A percentile compares a stretch with the other conserved stretches of the same genome.
phyloP scores from a whole-genome alignment of 2,113 vertebrate species.

The Epinephelus lanceolatus region DNA sequence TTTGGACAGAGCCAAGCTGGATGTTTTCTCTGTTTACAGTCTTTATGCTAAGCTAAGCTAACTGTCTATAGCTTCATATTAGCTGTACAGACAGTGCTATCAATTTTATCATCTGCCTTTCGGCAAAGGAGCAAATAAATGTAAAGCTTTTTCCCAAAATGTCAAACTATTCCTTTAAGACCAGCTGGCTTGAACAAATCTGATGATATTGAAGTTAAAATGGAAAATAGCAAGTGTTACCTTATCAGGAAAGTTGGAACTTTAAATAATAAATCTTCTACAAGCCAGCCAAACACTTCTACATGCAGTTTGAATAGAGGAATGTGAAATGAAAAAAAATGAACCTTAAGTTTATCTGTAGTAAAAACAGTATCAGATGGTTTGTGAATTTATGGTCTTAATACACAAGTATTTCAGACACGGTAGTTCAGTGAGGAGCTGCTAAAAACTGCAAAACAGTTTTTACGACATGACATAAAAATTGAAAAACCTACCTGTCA shows the following conservation, averaged over 20 bases:
- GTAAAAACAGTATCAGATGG: neutral
- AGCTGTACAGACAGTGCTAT: neutral
- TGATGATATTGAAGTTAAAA: neutral
- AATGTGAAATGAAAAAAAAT: constrained; percentile 13
- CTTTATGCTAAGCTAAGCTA: too few relatives aligned
- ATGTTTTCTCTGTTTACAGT: too few relatives aligned
- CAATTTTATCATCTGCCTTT: neutral
- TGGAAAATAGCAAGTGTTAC: neutral
- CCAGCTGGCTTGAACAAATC: neutral
- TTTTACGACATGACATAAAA: neutral
- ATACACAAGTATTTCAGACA: neutral
- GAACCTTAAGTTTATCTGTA: neutral
- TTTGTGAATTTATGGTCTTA: neutral
- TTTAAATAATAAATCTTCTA: neutral
- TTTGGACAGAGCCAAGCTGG: neutral
- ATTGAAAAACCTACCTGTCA: neutral
- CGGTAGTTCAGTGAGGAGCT: neutral
- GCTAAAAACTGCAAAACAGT: neutral
- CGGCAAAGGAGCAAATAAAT: neutral
- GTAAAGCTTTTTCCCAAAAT: neutral
- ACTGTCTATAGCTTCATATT: too few relatives aligned
- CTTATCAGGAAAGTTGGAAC: neutral
- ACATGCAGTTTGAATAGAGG: neutral
- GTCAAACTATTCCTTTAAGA: neutral
- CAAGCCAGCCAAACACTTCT: neutral